Conservation (phyloP, 2,888 invertebrate species). For the Arge pagana region DNA sequence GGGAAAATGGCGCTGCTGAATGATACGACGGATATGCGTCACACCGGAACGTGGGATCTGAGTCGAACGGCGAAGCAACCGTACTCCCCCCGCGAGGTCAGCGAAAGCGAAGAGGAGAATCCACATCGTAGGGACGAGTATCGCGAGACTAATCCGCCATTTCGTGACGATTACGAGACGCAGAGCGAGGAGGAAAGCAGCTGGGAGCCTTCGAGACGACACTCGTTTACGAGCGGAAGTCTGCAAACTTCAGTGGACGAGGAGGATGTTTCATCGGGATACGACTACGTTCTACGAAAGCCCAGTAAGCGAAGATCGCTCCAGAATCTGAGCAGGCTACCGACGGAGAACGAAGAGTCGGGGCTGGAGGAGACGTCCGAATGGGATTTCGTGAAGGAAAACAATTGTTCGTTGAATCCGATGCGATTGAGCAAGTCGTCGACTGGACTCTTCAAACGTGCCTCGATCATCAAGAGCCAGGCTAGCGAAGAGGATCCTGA, state of each 20-base stretch:
- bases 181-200: slow-evolving; percentile 39
- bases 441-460: slow-evolving; percentile 50
- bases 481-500: slow-evolving; percentile 56
- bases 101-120: slow-evolving; percentile 46
- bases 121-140: slow-evolving; percentile 36
- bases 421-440: slow-evolving; percentile 35
- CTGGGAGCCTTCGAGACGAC: slow-evolving; percentile 33
- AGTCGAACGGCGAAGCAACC: slow-evolving; percentile 43
- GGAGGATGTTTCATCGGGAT: slow-evolving; percentile 31
- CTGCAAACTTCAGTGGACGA: slow-evolving; percentile 45
- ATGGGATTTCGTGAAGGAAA: slow-evolving; percentile 31
- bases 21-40: slow-evolving; percentile 44
- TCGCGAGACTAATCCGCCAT: slow-evolving; percentile 39
- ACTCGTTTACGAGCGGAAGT: slow-evolving; percentile 41
- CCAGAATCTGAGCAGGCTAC: slow-evolving; percentile 48
- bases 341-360: slow-evolving; percentile 39
- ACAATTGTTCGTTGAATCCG: slow-evolving; percentile 20
- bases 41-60: slow-evolving; percentile 53
- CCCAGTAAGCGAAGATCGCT: slow-evolving; percentile 46
- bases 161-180: slow-evolving; percentile 35
- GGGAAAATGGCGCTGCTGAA: slow-evolving; percentile 51
- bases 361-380: slow-evolving; percentile 28
- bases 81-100: slow-evolving; percentile 45
- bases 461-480: slow-evolving; percentile 55
- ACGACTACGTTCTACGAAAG: slow-evolving; percentile 44